A percentile compares a stretch with the other conserved stretches of the same genome.
phyloP scores from a whole-genome alignment of 2,888 invertebrate species.

The Molorchus minor region DNA sequence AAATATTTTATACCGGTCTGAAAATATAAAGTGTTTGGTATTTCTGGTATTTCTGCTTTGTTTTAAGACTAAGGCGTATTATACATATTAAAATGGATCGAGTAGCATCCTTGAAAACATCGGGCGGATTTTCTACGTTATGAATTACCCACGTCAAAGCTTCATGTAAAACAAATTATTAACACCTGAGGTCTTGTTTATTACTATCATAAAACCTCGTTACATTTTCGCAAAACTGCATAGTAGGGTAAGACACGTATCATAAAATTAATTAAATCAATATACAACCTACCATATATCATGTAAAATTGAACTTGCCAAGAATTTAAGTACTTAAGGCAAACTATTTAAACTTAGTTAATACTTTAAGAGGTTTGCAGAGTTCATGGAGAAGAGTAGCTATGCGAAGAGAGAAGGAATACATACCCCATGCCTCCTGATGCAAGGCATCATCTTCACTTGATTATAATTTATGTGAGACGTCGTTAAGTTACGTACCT shows the following conservation, averaged over 20 bases:
- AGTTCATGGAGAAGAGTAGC: conserved; percentile 40
- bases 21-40: too few species aligned
- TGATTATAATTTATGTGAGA: conserved; percentile 56
- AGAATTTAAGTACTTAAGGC: conserved; percentile 47
- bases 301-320: conserved; percentile 25
- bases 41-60: too few species aligned
- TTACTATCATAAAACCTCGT: conserved; percentile 14
- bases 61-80: too few species aligned
- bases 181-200: conserved; percentile 26
- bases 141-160: conserved; percentile 12
- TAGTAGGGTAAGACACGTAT: conserved; percentile 14
- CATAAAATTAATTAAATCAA: conserved; percentile 33
- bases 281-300: conserved; percentile 19
- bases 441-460: conserved; percentile 52
- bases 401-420: conserved; percentile 24
- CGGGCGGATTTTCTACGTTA: background rate
- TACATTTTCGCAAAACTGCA: conserved; percentile 15
- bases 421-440: conserved; percentile 42
- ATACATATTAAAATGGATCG: too few species aligned
- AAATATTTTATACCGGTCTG: background rate
- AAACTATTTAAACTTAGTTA: conserved; percentile 52
- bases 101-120: conserved; percentile 4
- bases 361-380: conserved; percentile 47
- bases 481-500: conserved; percentile 50
- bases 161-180: conserved; percentile 22